A percentile compares a stretch with the other conserved stretches of the same genome.
These are phyloP conservation scores for Oryzias dopingdopingensis DNA, from an alignment of 2,797 vertebrate genomes.

Conservation along the genomic window DNA sequence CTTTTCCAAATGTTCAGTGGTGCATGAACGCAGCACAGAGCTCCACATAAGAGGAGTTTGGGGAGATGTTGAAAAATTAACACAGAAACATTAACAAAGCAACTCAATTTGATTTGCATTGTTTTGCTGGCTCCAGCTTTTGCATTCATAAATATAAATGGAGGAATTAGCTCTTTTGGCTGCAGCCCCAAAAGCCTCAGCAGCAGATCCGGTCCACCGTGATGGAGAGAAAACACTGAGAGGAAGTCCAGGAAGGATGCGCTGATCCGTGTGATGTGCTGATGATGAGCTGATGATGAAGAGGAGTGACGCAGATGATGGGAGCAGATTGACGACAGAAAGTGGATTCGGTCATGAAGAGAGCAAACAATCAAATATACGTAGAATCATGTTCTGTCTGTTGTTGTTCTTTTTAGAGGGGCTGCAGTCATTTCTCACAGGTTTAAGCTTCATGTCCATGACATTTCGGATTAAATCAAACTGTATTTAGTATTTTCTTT, in stretches of 20 bases:
- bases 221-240: slow-evolving; percentile 19
- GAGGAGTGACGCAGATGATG: neutral
- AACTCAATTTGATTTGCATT: slow-evolving; percentile 51
- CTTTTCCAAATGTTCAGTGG: slow-evolving; percentile 25
- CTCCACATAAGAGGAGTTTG: slow-evolving; percentile 7
- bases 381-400: neutral
- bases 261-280: slow-evolving; percentile 64
- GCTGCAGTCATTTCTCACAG: neutral
- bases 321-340: neutral
- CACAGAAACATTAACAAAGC: slow-evolving; percentile 47
- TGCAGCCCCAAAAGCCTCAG: slow-evolving; percentile 19
- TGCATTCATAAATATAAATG: slow-evolving; percentile 71
- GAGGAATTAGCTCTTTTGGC: slow-evolving; percentile 50
- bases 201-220: slow-evolving; percentile 39
- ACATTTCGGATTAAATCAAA: neutral
- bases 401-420: neutral
- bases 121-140: slow-evolving; percentile 51
- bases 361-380: neutral
- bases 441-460: neutral
- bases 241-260: slow-evolving; percentile 50
- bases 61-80: slow-evolving; percentile 12
- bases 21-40: slow-evolving; percentile 20
- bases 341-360: slow-evolving; percentile 4
- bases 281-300: slow-evolving; percentile 51
- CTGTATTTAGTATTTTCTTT: no score